phyloP scores from a whole-genome alignment of 2,797 vertebrate genomes.

The Fringilla coelebs region DNA sequence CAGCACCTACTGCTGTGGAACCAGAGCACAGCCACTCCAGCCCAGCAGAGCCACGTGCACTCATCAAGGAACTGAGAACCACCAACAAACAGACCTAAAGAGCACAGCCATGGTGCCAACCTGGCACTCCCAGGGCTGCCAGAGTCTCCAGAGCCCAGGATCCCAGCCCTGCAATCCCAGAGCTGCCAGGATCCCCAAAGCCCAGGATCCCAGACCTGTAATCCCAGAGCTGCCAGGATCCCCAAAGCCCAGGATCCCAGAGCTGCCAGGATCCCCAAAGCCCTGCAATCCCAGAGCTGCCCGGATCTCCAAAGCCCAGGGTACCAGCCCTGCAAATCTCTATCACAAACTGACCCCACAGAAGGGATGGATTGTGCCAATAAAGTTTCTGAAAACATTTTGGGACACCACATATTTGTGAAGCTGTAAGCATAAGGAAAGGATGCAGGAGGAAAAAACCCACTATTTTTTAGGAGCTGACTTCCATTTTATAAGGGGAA shows the following conservation, averaged over 20 bases:
- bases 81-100: neutral
- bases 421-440: neutral
- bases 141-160: too few species aligned
- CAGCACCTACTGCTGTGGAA: rapidly evolving
- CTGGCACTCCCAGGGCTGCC: too few species aligned
- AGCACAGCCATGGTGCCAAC: too few species aligned
- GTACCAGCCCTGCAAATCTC: neutral
- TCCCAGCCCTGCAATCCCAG: neutral
- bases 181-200: rapidly evolving
- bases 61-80: too few species aligned
- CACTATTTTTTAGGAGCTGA: neutral
- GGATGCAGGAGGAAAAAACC: rapidly evolving
- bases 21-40: rapidly evolving
- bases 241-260: neutral
- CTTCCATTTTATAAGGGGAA: slow-evolving; percentile 1
- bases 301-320: neutral
- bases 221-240: rapidly evolving
- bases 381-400: neutral
- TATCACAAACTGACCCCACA: rapidly evolving
- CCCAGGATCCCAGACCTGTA: neutral
- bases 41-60: rapidly evolving
- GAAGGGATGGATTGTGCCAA: rapidly evolving
- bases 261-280: rapidly evolving
- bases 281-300: rapidly evolving
- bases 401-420: neutral